Percentiles rank a stretch among this genome's conserved stretches.
These are phyloP conservation scores for Reticulitermes speratus DNA, from an alignment of 1,140 invertebrate species.

Conservation along the genomic window DNA sequence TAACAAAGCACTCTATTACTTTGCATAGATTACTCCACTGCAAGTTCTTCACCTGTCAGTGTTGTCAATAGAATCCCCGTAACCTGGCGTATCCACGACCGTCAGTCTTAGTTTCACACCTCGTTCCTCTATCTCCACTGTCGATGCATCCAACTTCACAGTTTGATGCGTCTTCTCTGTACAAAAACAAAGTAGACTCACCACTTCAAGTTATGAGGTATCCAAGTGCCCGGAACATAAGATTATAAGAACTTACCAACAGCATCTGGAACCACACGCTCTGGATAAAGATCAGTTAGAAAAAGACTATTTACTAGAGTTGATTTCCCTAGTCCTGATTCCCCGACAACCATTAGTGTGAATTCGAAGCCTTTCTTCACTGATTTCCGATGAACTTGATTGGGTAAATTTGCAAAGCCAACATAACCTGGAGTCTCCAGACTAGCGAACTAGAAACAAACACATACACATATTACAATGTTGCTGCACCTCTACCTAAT, in stretches of 20 bases:
- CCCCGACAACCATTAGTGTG: slow-evolving; percentile 96
- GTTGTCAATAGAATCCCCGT: slow-evolving; percentile 98
- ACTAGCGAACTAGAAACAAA: slow-evolving; percentile 67
- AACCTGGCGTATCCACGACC: slow-evolving; percentile 97
- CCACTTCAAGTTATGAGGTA: background rate
- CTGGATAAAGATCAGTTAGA: slow-evolving; percentile 90
- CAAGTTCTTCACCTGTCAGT: slow-evolving; percentile 61
- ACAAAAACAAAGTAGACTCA: slow-evolving; percentile 41
- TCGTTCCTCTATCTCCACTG: slow-evolving; percentile 91
- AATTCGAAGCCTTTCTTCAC: slow-evolving; percentile 99
- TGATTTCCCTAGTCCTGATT: slow-evolving; percentile 96
- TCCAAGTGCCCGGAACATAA: background rate
- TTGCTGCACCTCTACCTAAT: background rate
- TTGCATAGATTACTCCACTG: background rate
- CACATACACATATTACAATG: background rate
- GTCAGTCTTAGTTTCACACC: slow-evolving; percentile 87
- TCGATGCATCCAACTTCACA: slow-evolving; percentile 85
- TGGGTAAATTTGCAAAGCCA: slow-evolving; percentile 91
- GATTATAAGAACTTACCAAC: slow-evolving; percentile 60
- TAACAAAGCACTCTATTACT: background rate
- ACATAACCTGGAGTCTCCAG: slow-evolving; percentile 85
- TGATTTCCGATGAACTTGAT: slow-evolving; percentile 94
- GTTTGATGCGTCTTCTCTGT: slow-evolving; percentile 86
- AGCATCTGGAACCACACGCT: slow-evolving; percentile 82
- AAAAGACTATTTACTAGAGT: slow-evolving; percentile 98